phyloP scores from a whole-genome alignment of 2,888 invertebrate genomes.

The Campaea margaritaria region DNA sequence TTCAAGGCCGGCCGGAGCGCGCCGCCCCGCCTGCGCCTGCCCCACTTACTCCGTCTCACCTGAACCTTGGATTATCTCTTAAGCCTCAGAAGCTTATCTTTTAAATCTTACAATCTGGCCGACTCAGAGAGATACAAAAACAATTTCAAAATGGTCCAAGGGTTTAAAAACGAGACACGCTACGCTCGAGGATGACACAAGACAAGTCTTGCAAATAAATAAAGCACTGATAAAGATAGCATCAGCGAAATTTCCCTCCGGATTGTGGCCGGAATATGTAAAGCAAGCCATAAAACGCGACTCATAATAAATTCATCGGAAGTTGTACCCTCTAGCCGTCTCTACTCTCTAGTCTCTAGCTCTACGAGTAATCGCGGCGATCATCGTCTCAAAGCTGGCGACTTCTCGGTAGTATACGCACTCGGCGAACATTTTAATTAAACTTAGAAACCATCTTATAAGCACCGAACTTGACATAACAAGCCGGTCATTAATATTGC shows the following conservation, averaged over 20 bases:
- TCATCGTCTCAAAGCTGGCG: neutral
- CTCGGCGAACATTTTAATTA: conserved; percentile 24
- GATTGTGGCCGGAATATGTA: conserved; percentile 21
- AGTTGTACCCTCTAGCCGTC: neutral
- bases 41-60: conserved; percentile 18
- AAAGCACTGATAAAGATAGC: conserved; percentile 23
- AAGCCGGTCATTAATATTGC: conserved; percentile 39
- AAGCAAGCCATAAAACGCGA: conserved; percentile 20
- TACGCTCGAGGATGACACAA: neutral
- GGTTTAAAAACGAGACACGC: neutral
- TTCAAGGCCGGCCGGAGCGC: conserved; percentile 16
- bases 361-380: no score
- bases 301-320: conserved; percentile 21
- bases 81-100: conserved; percentile 13
- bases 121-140: neutral
- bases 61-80: conserved; percentile 21
- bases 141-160: neutral
- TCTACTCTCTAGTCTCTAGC: neutral
- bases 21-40: conserved; percentile 11
- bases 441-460: conserved; percentile 28
- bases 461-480: conserved; percentile 33
- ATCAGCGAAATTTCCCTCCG: conserved; percentile 15
- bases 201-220: conserved; percentile 17
- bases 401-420: conserved; percentile 5
- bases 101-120: conserved; percentile 8